Evolutionary conservation across 2,797 vertebrate genomes (phyloP), one percentile per base, ranked within the genome.

Genomic region (Oreonectes daqikongensis): DNA sequence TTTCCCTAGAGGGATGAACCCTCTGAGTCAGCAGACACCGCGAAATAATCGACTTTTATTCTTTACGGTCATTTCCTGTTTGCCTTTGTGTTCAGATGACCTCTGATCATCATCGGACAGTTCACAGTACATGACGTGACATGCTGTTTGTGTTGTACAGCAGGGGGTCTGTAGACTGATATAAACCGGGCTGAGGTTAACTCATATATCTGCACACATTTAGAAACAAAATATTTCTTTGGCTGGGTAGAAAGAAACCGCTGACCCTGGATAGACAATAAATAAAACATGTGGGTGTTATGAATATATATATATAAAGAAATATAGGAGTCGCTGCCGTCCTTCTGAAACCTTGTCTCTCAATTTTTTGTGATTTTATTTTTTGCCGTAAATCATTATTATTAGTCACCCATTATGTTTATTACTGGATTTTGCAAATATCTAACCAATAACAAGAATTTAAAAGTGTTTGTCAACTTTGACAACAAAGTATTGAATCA

Each of bases 1-100:
- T 84, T 40, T 88, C 81, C 84, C 83, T 55, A 40, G 75, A 85
- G 84, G 55, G 69, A 63, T 74, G 67, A 75, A 75, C 71, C 74
- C 82, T 76, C 48, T 46, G 30, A 52, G 63, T 70, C 50, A 32
- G 17, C 14, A 38, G 74, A 70, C 70, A 44, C 44, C 80, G 69
- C 64, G 77, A 78, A 77, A 68, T 78, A 40, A 74, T 78, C 22
- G 2, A 77, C 46, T 78, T 80, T 79, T 48, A 42, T 52, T 42
- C 28, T 18, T 61, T 38, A 66, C 64, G 11, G 44, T 0, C 20
- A 53, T 4, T 59, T 60, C 70, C 69, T 68, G 53, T 75, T 78
- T 86, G 68, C 42, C 1, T 30, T 79, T 81, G 67, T 48, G 70
- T 82, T 81, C 50, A 22, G 48, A 14, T 80, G 75, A 80, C 72